phyloP scores from a whole-genome alignment of 1,140 invertebrate genomes.

The Panagrolaimus sp. region DNA sequence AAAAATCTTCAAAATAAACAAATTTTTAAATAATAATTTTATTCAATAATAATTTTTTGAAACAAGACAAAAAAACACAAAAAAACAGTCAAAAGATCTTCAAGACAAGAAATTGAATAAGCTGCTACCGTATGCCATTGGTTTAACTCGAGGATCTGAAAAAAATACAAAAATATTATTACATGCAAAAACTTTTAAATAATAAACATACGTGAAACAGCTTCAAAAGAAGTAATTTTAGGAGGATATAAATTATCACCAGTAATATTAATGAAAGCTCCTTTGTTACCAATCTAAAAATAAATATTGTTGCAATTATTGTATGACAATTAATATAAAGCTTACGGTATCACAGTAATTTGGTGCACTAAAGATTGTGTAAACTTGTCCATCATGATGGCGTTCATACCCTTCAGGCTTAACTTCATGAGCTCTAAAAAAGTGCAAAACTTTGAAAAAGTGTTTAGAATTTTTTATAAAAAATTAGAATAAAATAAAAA shows the following conservation, averaged over 20 bases:
- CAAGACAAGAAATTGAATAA: too few relatives aligned
- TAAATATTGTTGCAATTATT: too few relatives aligned
- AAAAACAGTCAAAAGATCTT: too few relatives aligned
- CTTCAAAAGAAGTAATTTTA: slow-evolving; percentile 81
- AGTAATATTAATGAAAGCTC: slow-evolving; percentile 89
- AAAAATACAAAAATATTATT: too few relatives aligned
- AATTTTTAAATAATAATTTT: too few relatives aligned
- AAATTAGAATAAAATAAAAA: slow-evolving; percentile 7
- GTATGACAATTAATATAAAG: too few relatives aligned
- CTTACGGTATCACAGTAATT: slow-evolving; percentile 90
- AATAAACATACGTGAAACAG: slow-evolving; percentile 70
- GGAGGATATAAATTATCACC: slow-evolving; percentile 82
- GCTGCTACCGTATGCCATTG: too few relatives aligned
- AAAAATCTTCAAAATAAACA: too few relatives aligned
- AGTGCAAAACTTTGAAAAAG: not conserved
- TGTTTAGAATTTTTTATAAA: slow-evolving; percentile 9
- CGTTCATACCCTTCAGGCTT: slow-evolving; percentile 92
- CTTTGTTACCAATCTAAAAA: slow-evolving; percentile 74
- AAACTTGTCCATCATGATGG: slow-evolving; percentile 84
- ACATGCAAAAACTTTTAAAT: too few relatives aligned
- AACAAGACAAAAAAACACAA: too few relatives aligned
- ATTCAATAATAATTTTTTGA: too few relatives aligned
- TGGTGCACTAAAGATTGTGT: slow-evolving; percentile 93
- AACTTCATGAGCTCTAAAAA: slow-evolving; percentile 83
- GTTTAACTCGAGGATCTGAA: too few relatives aligned